Base-by-base conservation (phyloP, 2,888 invertebrate genomes). In the Anthrax anthrax region DNA sequence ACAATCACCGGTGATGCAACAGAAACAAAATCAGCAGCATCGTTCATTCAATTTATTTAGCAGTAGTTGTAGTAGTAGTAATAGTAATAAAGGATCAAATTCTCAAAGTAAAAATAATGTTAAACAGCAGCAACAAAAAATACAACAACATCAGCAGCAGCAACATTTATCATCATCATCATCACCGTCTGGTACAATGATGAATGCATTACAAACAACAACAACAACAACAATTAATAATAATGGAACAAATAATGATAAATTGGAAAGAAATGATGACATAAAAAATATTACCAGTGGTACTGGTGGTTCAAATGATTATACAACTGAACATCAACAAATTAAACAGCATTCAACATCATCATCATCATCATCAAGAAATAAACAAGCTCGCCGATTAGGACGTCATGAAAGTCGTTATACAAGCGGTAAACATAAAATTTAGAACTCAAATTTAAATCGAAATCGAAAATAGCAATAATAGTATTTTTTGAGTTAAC, bases 391-490 rank as follows among this genome's bases (percentile, higher is more conserved):
- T 55, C 54, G 58, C 51, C 54, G 58, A 46, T 48, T 58, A 48
- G 56, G 58, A 51, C 52, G 57, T 47, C 58, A 58, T 49, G 58
- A 59, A 51, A 57, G 58, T 52, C 56, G 58, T 48, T 59, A 59
- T 47, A 59, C 58, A 52, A 59, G 58, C 52, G 58, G 58, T 59
- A 59, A 59, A 34, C 9, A 12, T 12, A 16, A 32, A 12, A 32
- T 29, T 3, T 29, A 12, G 3, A 32, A 12, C 29, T 23, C 4
- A 23, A 23, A 23, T n/a, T 23, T 23, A 23, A 23, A 23, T 8
- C 8, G 8, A 23, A 6, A 23, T 6, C 23, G 8, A 23, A 4
- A 23, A 23, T 23, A 23, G 8, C 8, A 23, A 23, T 23, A 23
- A 23, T 23, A 23, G 8, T 23, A 23, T 6, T 23, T n/a, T n/a